These are phyloP conservation scores for Anticlea derivata DNA, from an alignment of 2,888 invertebrate species.

Conservation along the genomic window DNA sequence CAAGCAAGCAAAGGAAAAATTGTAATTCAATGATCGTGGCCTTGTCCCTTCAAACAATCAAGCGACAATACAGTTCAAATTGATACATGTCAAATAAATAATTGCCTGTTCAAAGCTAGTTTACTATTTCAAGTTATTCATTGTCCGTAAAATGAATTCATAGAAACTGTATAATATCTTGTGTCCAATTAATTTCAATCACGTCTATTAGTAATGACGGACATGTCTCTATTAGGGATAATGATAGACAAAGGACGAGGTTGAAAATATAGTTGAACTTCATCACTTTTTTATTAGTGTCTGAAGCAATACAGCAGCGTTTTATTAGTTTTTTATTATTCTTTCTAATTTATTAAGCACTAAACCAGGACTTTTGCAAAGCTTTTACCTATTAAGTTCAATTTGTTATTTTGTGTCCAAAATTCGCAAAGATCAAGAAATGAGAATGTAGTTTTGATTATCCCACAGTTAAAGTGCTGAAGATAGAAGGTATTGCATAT, in stretches of 20 bases:
- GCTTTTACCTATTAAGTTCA: no score
- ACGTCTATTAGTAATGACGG: slow-evolving; percentile 33
- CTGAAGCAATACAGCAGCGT: neutral
- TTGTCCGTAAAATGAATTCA: slow-evolving; percentile 27
- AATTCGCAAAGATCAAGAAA: neutral
- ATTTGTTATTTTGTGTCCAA: neutral
- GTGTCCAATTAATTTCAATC: slow-evolving; percentile 34
- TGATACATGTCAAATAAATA: slow-evolving; percentile 18
- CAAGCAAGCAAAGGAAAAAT: slow-evolving; percentile 10
- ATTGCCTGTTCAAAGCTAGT: slow-evolving; percentile 21
- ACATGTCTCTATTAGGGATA: slow-evolving; percentile 34
- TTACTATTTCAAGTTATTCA: slow-evolving; percentile 26
- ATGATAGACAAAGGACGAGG: slow-evolving; percentile 28
- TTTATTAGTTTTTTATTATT: no score
- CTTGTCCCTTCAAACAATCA: slow-evolving; percentile 20
- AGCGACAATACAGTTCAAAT: slow-evolving; percentile 1
- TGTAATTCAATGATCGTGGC: slow-evolving; percentile 17
- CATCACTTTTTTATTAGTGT: slow-evolving; percentile 18
- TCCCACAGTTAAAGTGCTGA: slow-evolving; percentile 25
- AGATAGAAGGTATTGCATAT: no score
- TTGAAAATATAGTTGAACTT: slow-evolving; percentile 12
- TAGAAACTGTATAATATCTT: slow-evolving; percentile 27
- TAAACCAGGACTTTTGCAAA: no score
- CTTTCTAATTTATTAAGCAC: no score
- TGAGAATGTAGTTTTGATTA: neutral